These are phyloP conservation scores for Anastrepha ludens DNA, from an alignment of 1,140 invertebrate genomes.

Conservation along the genomic window DNA sequence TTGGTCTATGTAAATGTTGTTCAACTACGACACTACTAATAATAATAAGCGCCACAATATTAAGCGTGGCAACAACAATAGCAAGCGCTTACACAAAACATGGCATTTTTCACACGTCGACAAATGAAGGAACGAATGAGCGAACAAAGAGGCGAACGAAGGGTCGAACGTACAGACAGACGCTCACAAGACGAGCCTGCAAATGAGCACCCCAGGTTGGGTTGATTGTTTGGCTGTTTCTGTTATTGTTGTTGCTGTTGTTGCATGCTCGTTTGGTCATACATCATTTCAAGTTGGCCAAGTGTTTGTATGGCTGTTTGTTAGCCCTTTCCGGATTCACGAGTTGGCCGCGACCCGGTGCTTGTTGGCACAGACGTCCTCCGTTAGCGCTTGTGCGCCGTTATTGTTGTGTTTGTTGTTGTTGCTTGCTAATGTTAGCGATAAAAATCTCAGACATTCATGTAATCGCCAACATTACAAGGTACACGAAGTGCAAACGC, in stretches of 20 bases:
- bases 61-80: background rate
- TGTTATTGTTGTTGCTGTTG: background rate
- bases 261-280: constrained; percentile 33
- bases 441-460: constrained; percentile 54
- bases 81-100: constrained; percentile 18
- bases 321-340: background rate
- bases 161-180: background rate
- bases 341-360: constrained; percentile 12
- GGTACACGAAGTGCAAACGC: constrained; percentile 21
- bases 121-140: background rate
- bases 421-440: constrained; percentile 31
- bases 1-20: background rate
- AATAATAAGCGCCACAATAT: constrained; percentile 37
- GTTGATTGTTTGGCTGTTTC: constrained; percentile 11
- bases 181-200: background rate
- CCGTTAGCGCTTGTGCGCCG: background rate
- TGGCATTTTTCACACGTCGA: constrained; percentile 34
- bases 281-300: constrained; percentile 40
- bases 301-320: background rate
- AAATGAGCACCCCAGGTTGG: background rate
- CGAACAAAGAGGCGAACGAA: background rate
- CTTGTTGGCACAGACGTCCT: constrained; percentile 3
- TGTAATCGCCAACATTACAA: constrained; percentile 53
- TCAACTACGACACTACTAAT: constrained; percentile 37
- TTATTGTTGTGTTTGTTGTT: background rate